Base-by-base conservation (phyloP, 2,888 invertebrate species). In the Ennomos fuscantarius region DNA sequence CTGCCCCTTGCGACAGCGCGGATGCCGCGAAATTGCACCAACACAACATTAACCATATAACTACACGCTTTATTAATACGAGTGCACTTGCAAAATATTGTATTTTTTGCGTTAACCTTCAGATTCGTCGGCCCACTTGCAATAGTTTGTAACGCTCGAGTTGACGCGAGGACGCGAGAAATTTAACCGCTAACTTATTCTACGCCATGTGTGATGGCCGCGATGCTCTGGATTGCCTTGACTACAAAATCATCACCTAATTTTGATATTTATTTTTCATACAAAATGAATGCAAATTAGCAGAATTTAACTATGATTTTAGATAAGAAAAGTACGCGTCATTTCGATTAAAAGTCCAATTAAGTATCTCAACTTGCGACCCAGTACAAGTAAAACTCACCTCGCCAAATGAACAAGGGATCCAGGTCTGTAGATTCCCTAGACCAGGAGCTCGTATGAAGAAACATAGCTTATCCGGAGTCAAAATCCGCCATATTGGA, bases 401-500 rank as follows among this genome's bases (percentile, higher is more conserved):
- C 91, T 63, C 89, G 86, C 90, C 91, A 91, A 72, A 90, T 84
- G 72, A 87, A 79, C 41, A 88, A 73, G 59, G 92, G 87, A 71
- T 92, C 92, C 82, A 89, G 79, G 72, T 92, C 92, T 47, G 84
- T 74, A 68, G 89, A 79, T 72, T 90, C 90, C 82, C 85, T 81
- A 66, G 83, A 78, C 69, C 89, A 87, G 68, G 90, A 87, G 71
- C 89, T 89, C 68, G 92, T 88, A 71, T 91, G 90, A 70, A 92
- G 79, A 80, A 92, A 92, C 92, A 92, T 92, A 82, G 69, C 76
- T 89, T 89, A 92, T 81, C 92, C 92, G 68, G 84, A 89, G 82
- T 91, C 92, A 84, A 87, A 74, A 72, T 78, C 79, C 75, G 81
- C 85, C 91, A 92, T 91, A 81, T 84, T 89, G 82, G 65, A 66